Base-by-base conservation (phyloP, 2,113 vertebrate species). In the Alectura lathami region DNA sequence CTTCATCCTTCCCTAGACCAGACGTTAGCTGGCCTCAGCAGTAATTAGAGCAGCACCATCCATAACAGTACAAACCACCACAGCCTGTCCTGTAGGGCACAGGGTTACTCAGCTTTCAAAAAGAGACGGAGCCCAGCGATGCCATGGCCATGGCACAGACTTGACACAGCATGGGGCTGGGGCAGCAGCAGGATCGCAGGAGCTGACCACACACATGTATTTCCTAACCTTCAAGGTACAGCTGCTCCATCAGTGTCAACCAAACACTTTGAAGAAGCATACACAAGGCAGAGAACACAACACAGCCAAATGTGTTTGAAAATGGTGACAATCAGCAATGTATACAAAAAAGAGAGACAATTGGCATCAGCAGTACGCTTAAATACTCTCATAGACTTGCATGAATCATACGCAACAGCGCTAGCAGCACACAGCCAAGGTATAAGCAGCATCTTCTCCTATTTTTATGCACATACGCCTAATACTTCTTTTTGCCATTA, bases 81-180 rank as follows among this genome's bases (percentile, higher is more conserved):
- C 53, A 66, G 27, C 20, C 40, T 16, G 43, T 32, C 86, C 48
- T 88, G 47, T 48, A 59, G 8, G 22, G 62, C 53, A 86, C 80
- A 32, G 43, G 27, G 66, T 70, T 32, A 56, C 16, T 63, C 69
- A 63, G 20, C 56, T 88, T 90, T 69, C 77, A 38, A 56, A 62
- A 63, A 57, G 32, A 67, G 26, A 40, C 15, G 27, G 50, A 81
- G 51, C 13, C 38, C 42, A 81, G 10, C 38, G 27, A 20, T 5
- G 23, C 40, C 56, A 42, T 30, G 32, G 29, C 56, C 64, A 17
- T 12, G 42, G 7, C 47, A 26, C 36, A 78, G 18, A 26, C 20
- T 67, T 60, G 30, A 29, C 14, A 30, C 10, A 73, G 26, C 0
- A 0, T 26, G 24, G 54, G 48, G 63, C 9, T 8, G 38, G 32